Base-by-base conservation (phyloP, 30 jellyfish, hydroid and myxozoan genomes). In the Aurelia aurita region DNA sequence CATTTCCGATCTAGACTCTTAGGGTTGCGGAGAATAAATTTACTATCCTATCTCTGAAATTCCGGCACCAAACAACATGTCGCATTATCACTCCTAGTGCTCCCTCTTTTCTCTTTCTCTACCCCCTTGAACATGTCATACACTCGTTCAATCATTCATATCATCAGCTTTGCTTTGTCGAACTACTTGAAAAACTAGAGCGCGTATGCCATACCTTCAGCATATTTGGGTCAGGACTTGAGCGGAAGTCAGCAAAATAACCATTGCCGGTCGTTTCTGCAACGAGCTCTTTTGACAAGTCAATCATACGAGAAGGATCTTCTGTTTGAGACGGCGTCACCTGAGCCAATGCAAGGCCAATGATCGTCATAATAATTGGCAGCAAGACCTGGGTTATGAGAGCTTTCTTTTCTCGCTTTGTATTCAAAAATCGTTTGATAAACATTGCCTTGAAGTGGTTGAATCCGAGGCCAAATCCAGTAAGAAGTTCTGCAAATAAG, bases 391-490 rank as follows among this genome's bases (percentile, higher is more conserved):
- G 99, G 3, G 96, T 69, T 19, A 94, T n/a, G 47, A 89, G 59
- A 19, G 99, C 94, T 58, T 78, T 94, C 85, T 84, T 84, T 53
- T 94, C 93, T 29, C 99, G 89, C 46, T 68, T 63, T 10, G 96
- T 76, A 61, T 94, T 84, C 16, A 89, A 62, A 69, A 94, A 88
- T 34, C 97, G 80, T 80, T 94, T 94, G 27, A 81, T 83, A 46
- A 94, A 89, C 96, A 94, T 74, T 25, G 99, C 99, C 32, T 76
- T 72, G 87, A 83, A 94, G 25, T 88, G 97, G 18, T 80, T 20
- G 29, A 54, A 47, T 55, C 39, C 58, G 57, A 89, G 84, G 7
- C 80, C 85, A 27, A 68, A 44, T 35, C 99, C 99, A 65, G 90
- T 88, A 21, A 87, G 68, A 45, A 94, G 80, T 22, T 77, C 99